phyloP scores from a whole-genome alignment of 1,140 invertebrate genomes.

The Venustaconcha ellipsiformis region DNA sequence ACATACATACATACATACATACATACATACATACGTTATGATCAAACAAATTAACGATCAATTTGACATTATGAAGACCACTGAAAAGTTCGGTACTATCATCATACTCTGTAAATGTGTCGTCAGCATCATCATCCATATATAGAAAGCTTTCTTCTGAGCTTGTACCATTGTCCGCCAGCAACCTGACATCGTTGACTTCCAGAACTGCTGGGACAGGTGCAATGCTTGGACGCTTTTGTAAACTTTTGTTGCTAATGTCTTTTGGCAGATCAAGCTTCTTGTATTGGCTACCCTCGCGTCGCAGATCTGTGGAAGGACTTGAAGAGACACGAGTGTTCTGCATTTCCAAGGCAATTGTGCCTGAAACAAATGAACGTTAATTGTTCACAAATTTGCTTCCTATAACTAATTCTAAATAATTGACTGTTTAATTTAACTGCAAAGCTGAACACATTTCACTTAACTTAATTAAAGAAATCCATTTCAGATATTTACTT shows the following conservation, averaged over 20 bases:
- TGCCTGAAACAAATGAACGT: constrained; percentile 40
- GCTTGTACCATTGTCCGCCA: constrained; percentile 30
- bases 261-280: constrained; percentile 57
- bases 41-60: no score
- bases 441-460: no score
- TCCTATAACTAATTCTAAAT: no score
- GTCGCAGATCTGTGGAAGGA: constrained; percentile 1
- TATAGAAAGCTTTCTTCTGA: constrained; percentile 39
- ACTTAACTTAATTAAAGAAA: no score
- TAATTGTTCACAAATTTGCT: no score
- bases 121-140: constrained; percentile 40
- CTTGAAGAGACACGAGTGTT: constrained; percentile 42
- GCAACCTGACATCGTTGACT: constrained; percentile 53
- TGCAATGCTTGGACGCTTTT: constrained; percentile 68
- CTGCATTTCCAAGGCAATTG: constrained; percentile 63
- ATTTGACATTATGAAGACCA: no score
- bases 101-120: constrained; percentile 42
- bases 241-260: constrained; percentile 52
- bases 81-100: background rate
- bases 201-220: constrained; percentile 70
- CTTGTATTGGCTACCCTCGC: constrained; percentile 32
- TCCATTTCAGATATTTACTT: no score
- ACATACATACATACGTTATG: no score
- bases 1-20: no score
- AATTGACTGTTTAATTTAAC: no score